phyloP scores from a whole-genome alignment of 23 tunicate species.

The Styela plicata region DNA sequence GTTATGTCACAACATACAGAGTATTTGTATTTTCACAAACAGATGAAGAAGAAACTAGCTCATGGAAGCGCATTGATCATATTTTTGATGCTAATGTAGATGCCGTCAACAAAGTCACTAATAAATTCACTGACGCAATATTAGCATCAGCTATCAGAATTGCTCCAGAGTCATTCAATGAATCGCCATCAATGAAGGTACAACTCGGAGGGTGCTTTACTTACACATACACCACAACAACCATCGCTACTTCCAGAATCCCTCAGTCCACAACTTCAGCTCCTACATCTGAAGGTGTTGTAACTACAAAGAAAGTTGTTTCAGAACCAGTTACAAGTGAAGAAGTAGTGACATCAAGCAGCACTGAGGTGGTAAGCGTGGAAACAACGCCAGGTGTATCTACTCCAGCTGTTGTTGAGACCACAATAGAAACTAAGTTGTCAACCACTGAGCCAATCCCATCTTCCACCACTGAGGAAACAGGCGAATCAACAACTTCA shows the following conservation, averaged over 20 bases:
- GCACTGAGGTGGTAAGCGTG: conserved; percentile 39
- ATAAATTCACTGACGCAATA: conserved; percentile 21
- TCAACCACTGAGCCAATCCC: conserved; percentile 4
- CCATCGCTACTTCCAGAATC: background rate
- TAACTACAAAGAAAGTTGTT: background rate
- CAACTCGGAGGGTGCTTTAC: conserved; percentile 19
- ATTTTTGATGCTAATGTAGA: conserved; percentile 13
- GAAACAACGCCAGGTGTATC: conserved; percentile 24
- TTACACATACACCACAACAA: background rate
- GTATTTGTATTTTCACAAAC: background rate
- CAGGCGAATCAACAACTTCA: conserved; percentile 40
- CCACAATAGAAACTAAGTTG: conserved; percentile 37
- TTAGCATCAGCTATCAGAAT: conserved; percentile 1
- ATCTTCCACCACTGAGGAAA: background rate
- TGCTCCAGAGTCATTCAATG: background rate
- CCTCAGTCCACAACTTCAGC: conserved; percentile 4
- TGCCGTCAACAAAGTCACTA: conserved; percentile 16
- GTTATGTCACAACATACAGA: background rate
- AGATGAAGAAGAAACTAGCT: background rate
- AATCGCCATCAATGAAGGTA: background rate
- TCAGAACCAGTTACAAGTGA: background rate
- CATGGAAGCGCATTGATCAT: background rate
- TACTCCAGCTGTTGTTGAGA: conserved; percentile 48
- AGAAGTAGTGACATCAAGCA: conserved; percentile 25
- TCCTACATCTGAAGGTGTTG: background rate